These are phyloP conservation scores for Sarcophaga peregrina DNA, from an alignment of 1,140 invertebrate species.

Conservation along the genomic window DNA sequence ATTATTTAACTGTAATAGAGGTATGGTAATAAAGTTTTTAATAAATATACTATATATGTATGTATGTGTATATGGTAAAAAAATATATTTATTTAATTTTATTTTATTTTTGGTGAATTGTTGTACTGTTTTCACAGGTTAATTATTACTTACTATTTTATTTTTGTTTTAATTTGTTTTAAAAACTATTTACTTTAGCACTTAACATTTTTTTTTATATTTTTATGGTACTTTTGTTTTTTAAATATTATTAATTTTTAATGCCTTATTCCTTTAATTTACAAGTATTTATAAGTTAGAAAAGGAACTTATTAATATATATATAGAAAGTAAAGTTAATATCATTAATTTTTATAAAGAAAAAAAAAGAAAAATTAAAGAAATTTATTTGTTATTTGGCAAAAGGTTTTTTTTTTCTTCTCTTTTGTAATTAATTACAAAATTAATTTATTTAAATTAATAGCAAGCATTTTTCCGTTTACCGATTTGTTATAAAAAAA, in stretches of 20 bases:
- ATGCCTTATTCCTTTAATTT: not conserved
- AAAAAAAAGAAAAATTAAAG: not conserved
- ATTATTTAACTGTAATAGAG: not conserved
- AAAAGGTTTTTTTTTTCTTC: conserved; percentile 43
- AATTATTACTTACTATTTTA: conserved; percentile 33
- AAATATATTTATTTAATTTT: conserved; percentile 12
- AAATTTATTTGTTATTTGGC: not conserved
- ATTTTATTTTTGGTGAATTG: conserved; percentile 34
- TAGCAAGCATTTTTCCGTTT: too few relatives aligned
- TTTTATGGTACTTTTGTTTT: conserved; percentile 19
- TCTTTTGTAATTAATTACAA: too few relatives aligned
- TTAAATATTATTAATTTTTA: not conserved
- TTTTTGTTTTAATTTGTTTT: conserved; percentile 33
- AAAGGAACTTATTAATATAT: conserved; percentile 14
- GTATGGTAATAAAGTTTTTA: not conserved
- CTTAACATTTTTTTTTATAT: conserved; percentile 42
- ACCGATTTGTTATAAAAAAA: too few relatives aligned
- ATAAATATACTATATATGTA: not conserved
- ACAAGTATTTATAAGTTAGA: not conserved
- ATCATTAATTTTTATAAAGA: conserved; percentile 37
- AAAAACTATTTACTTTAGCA: conserved; percentile 46
- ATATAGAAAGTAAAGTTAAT: not conserved
- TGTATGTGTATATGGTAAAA: not conserved
- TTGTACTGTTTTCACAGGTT: conserved; percentile 49
- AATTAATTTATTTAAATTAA: too few relatives aligned